Percentiles rank a stretch among this genome's conserved stretches.
These are phyloP conservation scores for Trichogramma pretiosum DNA, from an alignment of 1,140 invertebrate genomes.

Conservation along the genomic window DNA sequence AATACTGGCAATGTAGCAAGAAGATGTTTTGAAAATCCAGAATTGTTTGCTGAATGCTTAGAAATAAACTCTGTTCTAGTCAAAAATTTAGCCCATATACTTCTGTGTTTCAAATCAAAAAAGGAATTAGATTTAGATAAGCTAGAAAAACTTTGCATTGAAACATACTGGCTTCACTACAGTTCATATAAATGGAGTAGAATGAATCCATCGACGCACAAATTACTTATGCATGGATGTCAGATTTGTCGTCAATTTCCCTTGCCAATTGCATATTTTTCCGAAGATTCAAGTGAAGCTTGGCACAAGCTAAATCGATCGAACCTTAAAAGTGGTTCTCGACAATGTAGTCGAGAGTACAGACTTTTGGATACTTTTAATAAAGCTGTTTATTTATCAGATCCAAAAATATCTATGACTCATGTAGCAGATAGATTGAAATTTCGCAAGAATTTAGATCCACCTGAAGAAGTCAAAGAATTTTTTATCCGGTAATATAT, in stretches of 20 bases:
- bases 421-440: background rate
- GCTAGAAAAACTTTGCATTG: background rate
- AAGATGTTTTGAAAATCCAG: background rate
- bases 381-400: background rate
- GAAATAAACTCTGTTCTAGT: background rate
- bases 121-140: background rate
- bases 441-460: background rate
- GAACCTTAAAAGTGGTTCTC: background rate
- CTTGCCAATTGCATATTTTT: background rate
- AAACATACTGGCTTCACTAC: background rate
- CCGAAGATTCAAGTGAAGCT: background rate
- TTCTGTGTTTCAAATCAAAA: background rate
- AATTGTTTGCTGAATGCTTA: background rate
- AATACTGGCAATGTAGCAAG: background rate
- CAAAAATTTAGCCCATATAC: background rate
- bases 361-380: conserved; percentile 1
- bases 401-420: background rate
- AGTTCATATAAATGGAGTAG: background rate
- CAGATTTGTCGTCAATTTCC: background rate
- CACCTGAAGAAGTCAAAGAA: too few species aligned
- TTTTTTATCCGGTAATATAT: too few species aligned
- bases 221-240: conserved; percentile 1
- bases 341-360: background rate
- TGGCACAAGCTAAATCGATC: background rate
- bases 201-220: conserved; percentile 1